Base-by-base conservation (phyloP, 2,113 vertebrate species). In the Puffinus mauretanicus region DNA sequence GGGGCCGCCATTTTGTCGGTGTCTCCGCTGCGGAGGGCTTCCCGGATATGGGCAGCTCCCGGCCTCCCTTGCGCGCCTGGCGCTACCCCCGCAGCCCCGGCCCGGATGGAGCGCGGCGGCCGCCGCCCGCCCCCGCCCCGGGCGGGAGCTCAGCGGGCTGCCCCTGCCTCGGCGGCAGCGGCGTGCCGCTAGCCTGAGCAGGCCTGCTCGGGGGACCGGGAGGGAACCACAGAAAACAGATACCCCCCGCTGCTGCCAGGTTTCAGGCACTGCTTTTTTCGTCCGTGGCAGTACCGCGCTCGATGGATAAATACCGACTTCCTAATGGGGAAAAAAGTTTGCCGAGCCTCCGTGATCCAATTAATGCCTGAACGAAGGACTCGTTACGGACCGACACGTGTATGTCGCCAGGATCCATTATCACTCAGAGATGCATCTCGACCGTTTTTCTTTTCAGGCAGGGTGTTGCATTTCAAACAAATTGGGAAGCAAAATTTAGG, bases 1-100 rank as follows among this genome's bases (percentile, higher is more conserved):
- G 92, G 97, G 90, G 90, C 96, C 93, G 96, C 97, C 97, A 97
- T 97, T 96, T 97, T 97, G 85, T 97, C 94, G 79, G 94, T 89
- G 88, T 17, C 88, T 81, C 82, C 66, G 78, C 86, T 57, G 92
- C 93, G 82, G 91, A 71, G 88, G 62, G 85, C 86, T 93, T 80
- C 93, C 97, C 97, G 97, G 97, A 98, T 97, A 82, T 97, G 86
- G 95, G 67, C 52, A 34, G 29, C 80, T 97, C 97, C 97, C 96
- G 88, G 86, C 97, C 70, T 86, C 64, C 97, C 67, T 18, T 89
- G 97, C 96, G 96, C 82, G n/a, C 36, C 66, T 2, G 29, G 16
- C 44, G 40, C 66, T 11, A 16, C 36, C 75, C 42, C 60, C 52
- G 54, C 64, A 14, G 38, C 58, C 78, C 58, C 47, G 52, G 13